Evolutionary conservation across 2,113 vertebrate species (phyloP), one percentile per base, ranked within the genome.

Genomic region (Myodes glareolus): DNA sequence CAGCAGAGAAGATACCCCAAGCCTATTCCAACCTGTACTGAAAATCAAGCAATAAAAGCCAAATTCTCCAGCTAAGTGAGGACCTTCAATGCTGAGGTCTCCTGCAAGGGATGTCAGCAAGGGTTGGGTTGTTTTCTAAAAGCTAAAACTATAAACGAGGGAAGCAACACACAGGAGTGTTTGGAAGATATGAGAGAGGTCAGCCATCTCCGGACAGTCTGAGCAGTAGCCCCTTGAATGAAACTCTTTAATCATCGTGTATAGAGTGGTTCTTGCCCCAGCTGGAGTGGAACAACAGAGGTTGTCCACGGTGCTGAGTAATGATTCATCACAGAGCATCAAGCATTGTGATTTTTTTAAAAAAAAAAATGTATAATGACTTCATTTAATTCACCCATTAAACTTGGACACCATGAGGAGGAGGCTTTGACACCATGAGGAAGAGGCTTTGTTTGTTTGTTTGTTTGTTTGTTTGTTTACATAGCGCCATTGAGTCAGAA

Each of bases 1-100:
- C 42, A 78, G 39, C 80, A 88, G 63, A 81, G 67, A 81, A 95
- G 39, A 94, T n/a, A 61, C 25, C 29, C 55, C 58, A 55, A 3
- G 8, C 33, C 73, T 61, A 27, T 58, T 82, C 55, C 73, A 94
- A 36, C 70, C n/a, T 88, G 75, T 25, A 67, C 82, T 91, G 77
- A 72, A 95, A 96, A 73, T 89, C 70, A 96, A 88, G n/a, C 77
- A 89, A 87, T 50, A 91, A 95, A 85, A 86, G 47, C 72, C 70
- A 39, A 19, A 7, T 76, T 84, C 77, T 80, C 72, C 29, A 70
- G 92, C 58, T 36, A 36, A 1, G 6, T n/a, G 45, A 76, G 29
- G 14, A 90, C 81, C 85, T 72, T 67, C 90, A 84, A 0, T 11
- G 10, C 17, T 42, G 3, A 9, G 0, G 7, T n/a, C 68, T 8